phyloP scores from a whole-genome alignment of 1,140 invertebrate genomes.

The Trichonephila clavipes region DNA sequence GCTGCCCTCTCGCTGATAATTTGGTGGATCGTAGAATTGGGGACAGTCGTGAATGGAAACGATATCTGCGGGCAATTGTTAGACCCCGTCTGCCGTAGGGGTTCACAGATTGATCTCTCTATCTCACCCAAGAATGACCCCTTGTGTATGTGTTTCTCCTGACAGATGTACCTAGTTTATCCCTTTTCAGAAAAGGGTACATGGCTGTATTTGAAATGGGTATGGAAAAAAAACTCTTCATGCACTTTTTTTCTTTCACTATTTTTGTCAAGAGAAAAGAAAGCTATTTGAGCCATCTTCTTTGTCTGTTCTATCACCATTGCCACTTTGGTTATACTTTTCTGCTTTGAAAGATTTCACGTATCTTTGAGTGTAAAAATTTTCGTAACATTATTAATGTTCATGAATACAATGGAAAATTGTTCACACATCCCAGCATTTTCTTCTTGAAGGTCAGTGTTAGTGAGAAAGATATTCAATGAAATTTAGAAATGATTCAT shows the following conservation, averaged over 20 bases:
- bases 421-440: background rate
- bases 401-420: background rate
- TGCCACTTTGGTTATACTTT: too few relatives aligned
- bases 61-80: background rate
- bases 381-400: background rate
- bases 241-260: too few relatives aligned
- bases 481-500: too few relatives aligned
- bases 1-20: background rate
- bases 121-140: conserved; percentile 54
- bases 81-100: conserved; percentile 25
- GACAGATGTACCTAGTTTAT: conserved; percentile 57
- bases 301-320: too few relatives aligned
- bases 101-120: background rate
- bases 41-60: background rate
- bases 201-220: too few relatives aligned
- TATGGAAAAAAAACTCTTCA: too few relatives aligned
- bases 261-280: too few relatives aligned
- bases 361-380: too few relatives aligned
- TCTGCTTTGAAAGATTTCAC: too few relatives aligned
- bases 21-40: background rate
- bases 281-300: too few relatives aligned
- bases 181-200: background rate
- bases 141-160: background rate
- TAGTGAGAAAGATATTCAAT: too few relatives aligned
- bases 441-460: too few relatives aligned